Evolutionary conservation across 1,140 invertebrate species (phyloP), one percentile per base, ranked within the genome.

Genomic region (Brachionus koreanus): DNA sequence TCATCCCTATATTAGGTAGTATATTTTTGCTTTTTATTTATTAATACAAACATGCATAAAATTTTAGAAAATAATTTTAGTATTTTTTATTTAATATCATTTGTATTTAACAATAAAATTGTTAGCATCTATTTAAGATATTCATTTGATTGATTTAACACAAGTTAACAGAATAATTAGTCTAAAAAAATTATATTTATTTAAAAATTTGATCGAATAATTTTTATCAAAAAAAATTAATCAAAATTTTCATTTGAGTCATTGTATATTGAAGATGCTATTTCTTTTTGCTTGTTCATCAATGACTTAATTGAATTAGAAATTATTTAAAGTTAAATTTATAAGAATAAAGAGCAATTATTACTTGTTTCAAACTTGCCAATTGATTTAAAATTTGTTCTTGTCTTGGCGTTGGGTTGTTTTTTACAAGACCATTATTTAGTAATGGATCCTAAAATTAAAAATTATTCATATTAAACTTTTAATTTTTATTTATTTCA

Each of bases 331-430:
- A 35, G 25, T 46, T n/a, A 29, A 9, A 25, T 23, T 46, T 49
- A 29, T 9, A 3, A 25, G n/a, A 19, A 33, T 67, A 13, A n/a
- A 33, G 12, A n/a, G 13, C 5, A 2, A 10, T 5, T 7, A 5
- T 67, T 65, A 81, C 87, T 86, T 86, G 84, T 84, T 86, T 87
- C 2, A 88, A 84, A 37, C 84, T 84, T n/a, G 86, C 86, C 5
- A 88, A 83, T 76, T 88, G 87, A 46, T 86, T 84, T 42, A 88
- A 84, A 37, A 88, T 88, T 69, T 84, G 77, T 52, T 86, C 86
- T 82, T 88, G 87, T 65, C 87, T 84, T 13, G 83, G 83, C 16
- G 87, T 88, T 6, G 87, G 87, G 74, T 86, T 86, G 61, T 86
- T 85, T 67, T 77, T 86, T 4, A 88, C 85, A 37, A 87, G 82